Evolutionary conservation across 2,888 invertebrate genomes (phyloP), one percentile per base, ranked within the genome.

Genomic region (Himalopsyche anomala): DNA sequence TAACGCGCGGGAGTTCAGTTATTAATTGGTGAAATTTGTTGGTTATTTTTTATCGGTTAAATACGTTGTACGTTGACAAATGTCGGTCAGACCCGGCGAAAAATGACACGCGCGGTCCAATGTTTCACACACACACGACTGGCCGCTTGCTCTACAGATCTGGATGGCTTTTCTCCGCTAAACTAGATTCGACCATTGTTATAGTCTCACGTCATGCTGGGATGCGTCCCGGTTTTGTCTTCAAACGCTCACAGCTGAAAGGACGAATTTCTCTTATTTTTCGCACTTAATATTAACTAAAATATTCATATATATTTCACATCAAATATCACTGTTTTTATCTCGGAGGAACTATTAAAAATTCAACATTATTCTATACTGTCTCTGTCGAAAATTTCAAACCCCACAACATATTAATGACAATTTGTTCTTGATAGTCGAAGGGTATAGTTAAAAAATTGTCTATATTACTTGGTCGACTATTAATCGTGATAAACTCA

Each of bases 131-230:
- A 62, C 62, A 62, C 62, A 62, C 62, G 62, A 62, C 81, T 85
- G 87, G 83, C 87, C 87, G 87, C 86, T 80, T 69, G 82, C 84
- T 82, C 81, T 69, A 82, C 85, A 84, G 87, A 87, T 84, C 84
- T 51, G 84, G 86, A 81, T 79, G 87, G 86, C 80, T 87, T 87
- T 88, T 88, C 88, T 88, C 88, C 86, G 85, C 85, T 85, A 87
- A 88, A 88, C 88, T 88, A 88, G 88, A 88, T 88, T 87, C 87
- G 88, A 85, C 88, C 88, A 87, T 88, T 88, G 88, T 87, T 88
- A 88, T 87, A 62, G 62, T 85, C 85, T 87, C 80, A 55, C 86
- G 86, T 86, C 86, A 84, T 81, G 28, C 82, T 80, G 87, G 87
- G 74, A 82, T 80, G 79, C 82, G 82, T 56, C 56, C 56, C 82